A percentile compares a stretch with the other conserved stretches of the same genome.
Conservation (phyloP, 2,113 vertebrate species). For the Ciconia stormi region DNA sequence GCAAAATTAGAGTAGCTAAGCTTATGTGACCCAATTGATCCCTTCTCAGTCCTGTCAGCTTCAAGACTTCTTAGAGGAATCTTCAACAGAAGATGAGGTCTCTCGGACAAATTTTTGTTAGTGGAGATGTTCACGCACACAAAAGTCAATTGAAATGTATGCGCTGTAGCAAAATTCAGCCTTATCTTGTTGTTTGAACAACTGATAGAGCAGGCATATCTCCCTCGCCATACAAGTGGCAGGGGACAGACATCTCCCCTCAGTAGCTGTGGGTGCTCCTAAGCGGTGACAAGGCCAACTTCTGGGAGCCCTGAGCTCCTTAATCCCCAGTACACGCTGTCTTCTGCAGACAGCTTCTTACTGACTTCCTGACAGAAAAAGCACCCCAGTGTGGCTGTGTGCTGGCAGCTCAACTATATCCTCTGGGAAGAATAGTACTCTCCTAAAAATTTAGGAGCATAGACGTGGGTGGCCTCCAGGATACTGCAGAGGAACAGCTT, state of each 20-base stretch:
- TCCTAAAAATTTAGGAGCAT: background rate
- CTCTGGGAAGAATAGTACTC: background rate
- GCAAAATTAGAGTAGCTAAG: background rate
- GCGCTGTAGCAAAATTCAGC: background rate
- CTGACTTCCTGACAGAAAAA: background rate
- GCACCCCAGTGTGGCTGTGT: background rate
- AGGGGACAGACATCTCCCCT: background rate
- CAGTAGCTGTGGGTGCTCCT: background rate
- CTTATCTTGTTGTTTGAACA: background rate
- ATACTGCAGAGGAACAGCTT: background rate
- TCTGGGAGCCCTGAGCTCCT: background rate
- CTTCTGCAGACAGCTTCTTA: background rate
- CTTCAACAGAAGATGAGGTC: background rate
- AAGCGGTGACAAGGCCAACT: background rate
- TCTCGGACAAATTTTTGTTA: background rate
- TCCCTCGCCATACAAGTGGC: accelerated
- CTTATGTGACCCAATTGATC: background rate
- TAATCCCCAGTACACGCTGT: accelerated
- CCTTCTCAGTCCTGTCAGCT: background rate
- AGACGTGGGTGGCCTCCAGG: background rate
- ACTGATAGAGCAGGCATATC: background rate
- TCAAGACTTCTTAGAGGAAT: background rate
- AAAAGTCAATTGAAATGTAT: background rate
- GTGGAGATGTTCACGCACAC: background rate
- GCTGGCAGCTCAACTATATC: background rate